Base-by-base conservation (phyloP, 1,140 invertebrate species). In the Drosophila pruinosa region DNA sequence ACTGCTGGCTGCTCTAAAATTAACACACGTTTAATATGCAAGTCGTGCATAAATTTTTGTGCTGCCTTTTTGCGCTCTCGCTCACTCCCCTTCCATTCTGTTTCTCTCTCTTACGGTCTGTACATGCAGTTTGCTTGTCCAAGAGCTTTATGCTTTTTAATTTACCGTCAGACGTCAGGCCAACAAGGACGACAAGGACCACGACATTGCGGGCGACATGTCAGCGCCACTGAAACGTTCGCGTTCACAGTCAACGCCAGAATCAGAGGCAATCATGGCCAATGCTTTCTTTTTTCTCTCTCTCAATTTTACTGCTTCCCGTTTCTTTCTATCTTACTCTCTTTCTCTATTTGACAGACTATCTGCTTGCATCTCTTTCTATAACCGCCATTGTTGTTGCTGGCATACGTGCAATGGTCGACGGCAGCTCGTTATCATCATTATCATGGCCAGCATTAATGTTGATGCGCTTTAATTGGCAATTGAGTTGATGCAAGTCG, bases 1-100 rank as follows among this genome's bases (percentile, higher is more conserved):
- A 57, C 21, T 50, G 50, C 41, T 54, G 68, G 58, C 78, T 81
- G 70, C 78, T 86, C 82, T 88, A 86, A 86, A 89, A 86, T 86
- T 86, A 82, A 86, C 82, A 86, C 82, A 88, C 82, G 82, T 88
- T 86, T 86, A 86, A 88, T 86, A 86, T 86, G 82, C 82, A 88
- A 82, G 83, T 88, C 82, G 82, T 86, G 82, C 82, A 86, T 86
- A 86, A 86, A 85, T 86, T 85, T 72, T 69, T 52, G 69, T 72
- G 65, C 73, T 73, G 24, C 43, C 69, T 58, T 68, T 81, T 70
- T 43, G 15, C 22, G 39, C 15, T 31, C 50, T 39, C 31, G 26
- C 36, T 41, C 52, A 28, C 26, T 17, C 19, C 24, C 14, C 48
- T 21, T 43, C n/a, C 8, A 10, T 24, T 15, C 21, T 31, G 15